Evolutionary conservation across 37 sponge, comb jelly and placozoan genomes (phyloP), one percentile per base, ranked within the genome.

Genomic region (Lycopodina hypogea): DNA sequence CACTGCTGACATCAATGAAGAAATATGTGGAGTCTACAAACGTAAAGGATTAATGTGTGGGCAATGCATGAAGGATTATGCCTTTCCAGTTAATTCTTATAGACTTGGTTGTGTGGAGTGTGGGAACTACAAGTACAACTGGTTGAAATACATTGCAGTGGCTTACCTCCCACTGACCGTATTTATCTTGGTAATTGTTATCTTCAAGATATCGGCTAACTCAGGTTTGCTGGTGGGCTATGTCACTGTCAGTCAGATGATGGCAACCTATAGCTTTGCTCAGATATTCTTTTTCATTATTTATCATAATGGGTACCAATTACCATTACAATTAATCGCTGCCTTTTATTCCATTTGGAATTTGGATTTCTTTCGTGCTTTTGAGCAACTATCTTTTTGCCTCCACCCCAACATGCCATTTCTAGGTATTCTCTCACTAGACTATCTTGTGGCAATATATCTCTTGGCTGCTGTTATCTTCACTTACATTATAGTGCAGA

Each of bases 121-220:
- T 33, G 6, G 52, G 11, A 8, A 63, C 23, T 26, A 36, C 37
- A 61, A 72, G 35, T 51, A 64, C 29, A 72, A 72, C 74, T 62
- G 62, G 73, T 29, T 60, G 38, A 72, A 72, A 53, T 81, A 81
- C 53, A 48, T 81, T 15, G 63, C 38, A n/a, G 41, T 63, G 9
- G 73, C 82, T n/a, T 78, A 72, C 59, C 17, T 81, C 0, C 93
- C 93, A 53, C 37, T 84, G 7, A 87, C 85, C 1, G 8, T 87
- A 0, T 63, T 92, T 41, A 71, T 75, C 33, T 24, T 83, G n/a
- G 37, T 75, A 11, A 50, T 92, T 55, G 33, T 92, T 22, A n/a
- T 92, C 8, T 87, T 92, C 48, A 71, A 71, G 40, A 68, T 92
- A 73, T 65, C 66, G 11, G 66, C 66, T 32, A 32, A 28, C 35